Evolutionary conservation across 1,140 invertebrate genomes (phyloP), one percentile per base, ranked within the genome.

Genomic region (Drosophila carrolli): DNA sequence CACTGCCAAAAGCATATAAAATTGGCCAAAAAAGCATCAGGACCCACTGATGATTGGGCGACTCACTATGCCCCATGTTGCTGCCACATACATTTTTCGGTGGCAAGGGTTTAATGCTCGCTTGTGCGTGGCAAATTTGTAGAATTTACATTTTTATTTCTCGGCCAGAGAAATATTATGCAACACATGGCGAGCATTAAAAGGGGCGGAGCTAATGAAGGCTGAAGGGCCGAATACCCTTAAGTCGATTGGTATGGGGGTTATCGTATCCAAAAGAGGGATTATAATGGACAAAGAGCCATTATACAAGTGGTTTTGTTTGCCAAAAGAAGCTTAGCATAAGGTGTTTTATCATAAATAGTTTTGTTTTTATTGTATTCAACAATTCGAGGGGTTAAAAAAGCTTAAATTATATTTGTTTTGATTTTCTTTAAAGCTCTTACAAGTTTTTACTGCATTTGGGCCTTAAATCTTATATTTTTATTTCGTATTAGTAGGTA

Each of bases 101-200:
- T 61, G 58, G 35, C 35, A 80, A 60, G 47, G 78, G 65, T 57
- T 59, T 86, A 82, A 75, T 79, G 79, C 71, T 70, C 83, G 83
- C 66, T 88, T 86, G 82, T 86, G 82, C 83, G 82, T 86, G 77
- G 71, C 77, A 86, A 86, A 88, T 85, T 80, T 71, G 65, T 88
- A 66, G 65, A 85, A 88, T 85, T 85, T 85, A 85, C 82, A 85
- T 85, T 85, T 85, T 81, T 85, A 86, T 85, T 78, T 66, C 48
- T 35, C 44, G 55, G 32, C 56, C 71, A 53, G 44, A 60, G 56
- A 56, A 59, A 59, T 61, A 81, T 85, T 77, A 88, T 79, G 79
- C 79, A 85, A 88, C 82, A 86, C 82, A 86, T 86, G 83, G 82
- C 63, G 40, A 40, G 65, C 66, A 78, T 81, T 74, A 77, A 66